Evolutionary conservation across 2,113 vertebrate genomes (phyloP).

Genomic region (Ptyas mucosa): DNA sequence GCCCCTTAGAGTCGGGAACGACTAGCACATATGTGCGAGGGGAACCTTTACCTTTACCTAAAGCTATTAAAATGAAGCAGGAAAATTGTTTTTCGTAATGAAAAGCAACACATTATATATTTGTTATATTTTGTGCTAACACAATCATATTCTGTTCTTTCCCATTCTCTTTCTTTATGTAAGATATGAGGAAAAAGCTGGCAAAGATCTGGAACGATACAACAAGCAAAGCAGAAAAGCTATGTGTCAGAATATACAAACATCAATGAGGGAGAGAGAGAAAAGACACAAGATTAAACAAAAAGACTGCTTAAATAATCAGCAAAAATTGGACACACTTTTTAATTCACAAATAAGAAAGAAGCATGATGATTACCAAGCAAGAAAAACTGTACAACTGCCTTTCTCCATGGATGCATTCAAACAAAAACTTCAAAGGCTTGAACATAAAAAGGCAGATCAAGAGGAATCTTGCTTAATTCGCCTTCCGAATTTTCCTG

Average conservation of each 20-base stretch:
- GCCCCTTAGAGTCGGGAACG: too few species aligned
- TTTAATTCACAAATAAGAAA: slow-evolving; percentile 75
- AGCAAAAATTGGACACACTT: slow-evolving; percentile 85
- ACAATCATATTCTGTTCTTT: background rate
- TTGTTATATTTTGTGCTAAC: background rate
- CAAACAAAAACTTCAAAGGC: slow-evolving; percentile 68
- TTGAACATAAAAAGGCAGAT: slow-evolving; percentile 28
- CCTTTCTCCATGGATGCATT: slow-evolving; percentile 80
- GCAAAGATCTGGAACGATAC: slow-evolving; percentile 79
- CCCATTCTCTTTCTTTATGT: slow-evolving; percentile 26
- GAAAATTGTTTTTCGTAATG: background rate
- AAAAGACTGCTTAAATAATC: slow-evolving; percentile 75
- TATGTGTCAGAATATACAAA: slow-evolving; percentile 47
- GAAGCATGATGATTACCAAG: slow-evolving; percentile 62
- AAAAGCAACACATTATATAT: background rate
- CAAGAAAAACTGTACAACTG: slow-evolving; percentile 69
- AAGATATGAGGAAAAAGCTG: slow-evolving; percentile 86
- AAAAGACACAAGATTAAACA: slow-evolving; percentile 74
- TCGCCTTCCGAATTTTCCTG: slow-evolving; percentile 81
- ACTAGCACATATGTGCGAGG: too few species aligned
- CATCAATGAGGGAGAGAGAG: slow-evolving; percentile 53
- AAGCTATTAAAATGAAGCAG: slow-evolving; percentile 25
- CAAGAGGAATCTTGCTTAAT: slow-evolving; percentile 73
- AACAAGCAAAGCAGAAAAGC: slow-evolving; percentile 74
- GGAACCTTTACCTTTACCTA: background rate